Base-by-base conservation (phyloP, 2,113 vertebrate genomes). In the Cisticola juncidis region DNA sequence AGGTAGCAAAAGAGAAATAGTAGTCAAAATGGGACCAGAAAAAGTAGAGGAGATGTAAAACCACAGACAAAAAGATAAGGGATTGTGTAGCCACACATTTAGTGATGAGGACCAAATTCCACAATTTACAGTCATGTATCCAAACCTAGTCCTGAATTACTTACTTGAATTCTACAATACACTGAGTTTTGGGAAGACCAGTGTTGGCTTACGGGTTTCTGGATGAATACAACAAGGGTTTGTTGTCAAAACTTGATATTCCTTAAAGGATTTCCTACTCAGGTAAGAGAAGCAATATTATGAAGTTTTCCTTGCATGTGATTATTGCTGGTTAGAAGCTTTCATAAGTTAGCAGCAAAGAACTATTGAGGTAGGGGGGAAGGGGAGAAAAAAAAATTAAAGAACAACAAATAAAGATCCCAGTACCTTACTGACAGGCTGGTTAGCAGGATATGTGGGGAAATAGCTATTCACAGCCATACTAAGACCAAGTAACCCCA, bases 361-460 rank as follows among this genome's bases (percentile, higher is more conserved):
- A 47, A 54, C 14, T 66, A 38, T 9, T 22, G 9, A 8, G 9
- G 8, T 6, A 15, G 11, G 1, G 5, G 3, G 1, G 5, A 33
- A 9, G 10, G 8, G 6, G 1, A 29, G 23, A 3, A 36, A 44
- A 19, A 31, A 25, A 33, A 9, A 38, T 38, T n/a, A 14, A 26
- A 1, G 7, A 36, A 42, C 29, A 35, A 1, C 11, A 53, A 45
- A 50, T 18, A 38, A 73, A 78, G 10, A 36, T 9, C 9, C 36
- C 26, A 14, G 5, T 62, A 62, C 12, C 7, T 79, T 24, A 38
- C 2, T 53, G 40, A 42, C 26, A 76, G 14, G 35, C 29, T 66
- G 21, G 16, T 17, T n/a, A 91, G 14, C 8, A 61, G 5, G 36
- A 3, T 73, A 31, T 21, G 9, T 24, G 58, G 35, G 24, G 50